A percentile compares a stretch with the other conserved stretches of the same genome.
Conservation (phyloP, 2,113 vertebrate species). For the Entomyzon cyanotis region DNA sequence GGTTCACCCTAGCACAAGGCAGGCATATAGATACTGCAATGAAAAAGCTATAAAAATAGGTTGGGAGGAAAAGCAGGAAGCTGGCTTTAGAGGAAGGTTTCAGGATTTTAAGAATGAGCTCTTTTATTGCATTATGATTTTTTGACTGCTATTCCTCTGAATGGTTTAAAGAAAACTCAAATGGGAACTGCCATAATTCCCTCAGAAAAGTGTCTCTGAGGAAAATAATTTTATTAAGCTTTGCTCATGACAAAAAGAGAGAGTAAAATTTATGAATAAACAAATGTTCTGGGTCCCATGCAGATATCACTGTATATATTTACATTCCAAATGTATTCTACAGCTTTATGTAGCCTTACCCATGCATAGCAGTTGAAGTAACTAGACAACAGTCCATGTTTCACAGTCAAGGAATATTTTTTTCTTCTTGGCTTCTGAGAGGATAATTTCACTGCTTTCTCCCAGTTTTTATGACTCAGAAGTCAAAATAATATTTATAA, state of each 20-base stretch:
- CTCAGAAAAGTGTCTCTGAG: neutral
- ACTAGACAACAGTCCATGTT: conserved; percentile 4
- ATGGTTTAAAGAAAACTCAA: neutral
- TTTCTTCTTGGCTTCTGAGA: conserved; percentile 18
- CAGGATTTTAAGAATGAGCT: neutral
- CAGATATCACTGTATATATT: neutral
- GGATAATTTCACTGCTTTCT: conserved; percentile 11
- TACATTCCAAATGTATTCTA: conserved; percentile 28
- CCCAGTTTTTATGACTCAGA: conserved; percentile 21
- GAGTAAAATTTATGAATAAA: neutral
- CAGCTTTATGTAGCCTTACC: neutral
- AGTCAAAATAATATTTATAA: conserved; percentile 5
- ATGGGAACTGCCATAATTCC: neutral
- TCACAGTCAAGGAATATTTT: neutral
- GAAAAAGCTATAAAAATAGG: neutral
- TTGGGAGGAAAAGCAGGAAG: neutral
- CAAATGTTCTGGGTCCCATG: neutral
- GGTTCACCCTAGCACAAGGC: neutral
- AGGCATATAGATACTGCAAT: neutral
- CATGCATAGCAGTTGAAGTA: conserved; percentile 5
- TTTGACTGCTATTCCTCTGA: neutral
- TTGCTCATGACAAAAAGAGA: neutral
- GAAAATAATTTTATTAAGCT: neutral
- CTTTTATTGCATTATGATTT: neutral
- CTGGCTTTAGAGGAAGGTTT: neutral